Evolutionary conservation across 2,797 vertebrate genomes (phyloP).

Genomic region (Macropodus opercularis): DNA sequence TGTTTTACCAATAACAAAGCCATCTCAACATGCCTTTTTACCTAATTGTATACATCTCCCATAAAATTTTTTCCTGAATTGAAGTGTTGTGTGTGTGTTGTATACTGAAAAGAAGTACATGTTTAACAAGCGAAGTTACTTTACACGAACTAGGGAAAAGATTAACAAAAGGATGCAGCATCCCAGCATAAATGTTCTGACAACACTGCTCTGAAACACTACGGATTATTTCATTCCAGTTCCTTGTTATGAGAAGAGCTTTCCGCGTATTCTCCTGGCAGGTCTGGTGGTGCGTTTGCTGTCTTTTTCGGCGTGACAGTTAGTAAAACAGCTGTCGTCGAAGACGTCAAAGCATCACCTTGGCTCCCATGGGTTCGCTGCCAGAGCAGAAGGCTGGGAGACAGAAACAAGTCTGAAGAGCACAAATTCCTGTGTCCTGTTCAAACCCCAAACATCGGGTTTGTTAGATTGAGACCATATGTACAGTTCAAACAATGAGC

Average conservation of each 20-base stretch:
- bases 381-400: constrained; percentile 20
- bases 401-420: constrained; percentile 34
- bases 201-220: constrained; percentile 46
- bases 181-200: constrained; percentile 40
- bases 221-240: constrained; percentile 20
- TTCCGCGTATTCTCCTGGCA: constrained; percentile 39
- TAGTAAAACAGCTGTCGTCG: constrained; percentile 22
- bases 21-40: constrained; percentile 67
- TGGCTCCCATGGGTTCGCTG: constrained; percentile 14
- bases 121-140: constrained; percentile 58
- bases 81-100: constrained; percentile 59
- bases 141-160: constrained; percentile 58
- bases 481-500: constrained; percentile 46
- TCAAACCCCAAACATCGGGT: constrained; percentile 26
- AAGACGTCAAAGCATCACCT: constrained; percentile 37
- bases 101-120: constrained; percentile 57
- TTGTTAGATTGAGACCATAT: constrained; percentile 37
- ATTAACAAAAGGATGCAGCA: constrained; percentile 47
- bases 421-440: constrained; percentile 28
- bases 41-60: constrained; percentile 56
- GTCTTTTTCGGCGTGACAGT: constrained; percentile 38
- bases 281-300: constrained; percentile 35
- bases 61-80: constrained; percentile 75
- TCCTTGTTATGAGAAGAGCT: constrained; percentile 33
- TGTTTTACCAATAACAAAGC: constrained; percentile 74